A percentile compares a stretch with the other conserved stretches of the same genome.
These are phyloP conservation scores for Tamias sibiricus DNA, from an alignment of 2,113 vertebrate genomes.

Conservation along the genomic window DNA sequence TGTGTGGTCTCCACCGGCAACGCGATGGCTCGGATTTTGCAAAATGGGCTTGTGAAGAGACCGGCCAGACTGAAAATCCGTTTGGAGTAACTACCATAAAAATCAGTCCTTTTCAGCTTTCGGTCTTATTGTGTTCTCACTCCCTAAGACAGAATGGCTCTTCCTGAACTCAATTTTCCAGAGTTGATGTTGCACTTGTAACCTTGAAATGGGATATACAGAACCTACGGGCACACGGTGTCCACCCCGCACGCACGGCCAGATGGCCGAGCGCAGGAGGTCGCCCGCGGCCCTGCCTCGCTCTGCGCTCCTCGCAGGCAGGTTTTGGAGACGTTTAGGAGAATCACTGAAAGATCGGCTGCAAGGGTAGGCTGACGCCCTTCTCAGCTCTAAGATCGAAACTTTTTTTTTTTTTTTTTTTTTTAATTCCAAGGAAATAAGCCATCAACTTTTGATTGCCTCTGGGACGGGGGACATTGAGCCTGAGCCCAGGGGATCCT, in stretches of 20 bases:
- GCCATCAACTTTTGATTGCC: background rate
- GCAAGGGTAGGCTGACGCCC: background rate
- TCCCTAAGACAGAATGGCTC: background rate
- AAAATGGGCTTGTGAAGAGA: constrained; percentile 24
- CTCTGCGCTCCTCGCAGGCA: background rate
- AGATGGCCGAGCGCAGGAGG: background rate
- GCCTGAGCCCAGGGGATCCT: background rate
- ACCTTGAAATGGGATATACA: constrained; percentile 50
- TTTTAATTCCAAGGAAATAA: background rate
- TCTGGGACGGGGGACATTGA: background rate
- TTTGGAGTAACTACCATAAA: constrained; percentile 35
- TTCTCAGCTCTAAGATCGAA: constrained; percentile 11
- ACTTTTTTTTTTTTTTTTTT: constrained; percentile 37
- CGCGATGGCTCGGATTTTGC: constrained; percentile 1
- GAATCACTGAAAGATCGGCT: background rate
- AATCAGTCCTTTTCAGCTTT: constrained; percentile 59
- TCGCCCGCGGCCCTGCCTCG: background rate
- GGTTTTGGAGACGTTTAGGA: background rate
- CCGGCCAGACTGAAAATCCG: constrained; percentile 38
- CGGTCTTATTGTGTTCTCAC: constrained; percentile 27
- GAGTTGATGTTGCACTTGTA: background rate
- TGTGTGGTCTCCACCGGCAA: background rate
- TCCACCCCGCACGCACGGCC: too few relatives aligned
- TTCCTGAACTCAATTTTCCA: constrained; percentile 47
- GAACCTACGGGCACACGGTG: too few relatives aligned